Conservation (phyloP, 1,140 invertebrate genomes). For the Vollenhovia emeryi region DNA sequence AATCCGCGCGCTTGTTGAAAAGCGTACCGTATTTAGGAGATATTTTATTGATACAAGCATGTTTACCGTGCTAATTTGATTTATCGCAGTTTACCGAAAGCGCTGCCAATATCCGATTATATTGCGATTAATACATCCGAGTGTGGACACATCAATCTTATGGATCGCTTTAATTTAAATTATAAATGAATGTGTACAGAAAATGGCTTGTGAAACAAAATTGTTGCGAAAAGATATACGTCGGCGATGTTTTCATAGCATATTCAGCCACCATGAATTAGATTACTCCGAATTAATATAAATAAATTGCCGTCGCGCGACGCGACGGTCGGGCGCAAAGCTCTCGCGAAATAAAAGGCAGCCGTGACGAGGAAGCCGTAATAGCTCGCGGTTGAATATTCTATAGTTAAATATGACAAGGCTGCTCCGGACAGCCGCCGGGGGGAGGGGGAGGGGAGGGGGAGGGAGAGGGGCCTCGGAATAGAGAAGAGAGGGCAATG, state of each 20-base stretch:
- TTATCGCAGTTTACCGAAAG: neutral
- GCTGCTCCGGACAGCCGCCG: slow-evolving; percentile 42
- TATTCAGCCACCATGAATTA: slow-evolving; percentile 23
- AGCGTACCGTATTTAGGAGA: neutral
- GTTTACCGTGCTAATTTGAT: slow-evolving; percentile 1
- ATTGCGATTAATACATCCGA: neutral
- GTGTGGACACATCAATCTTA: neutral
- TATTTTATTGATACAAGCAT: slow-evolving; percentile 11
- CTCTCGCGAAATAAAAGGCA: slow-evolving; percentile 50
- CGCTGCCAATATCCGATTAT: neutral
- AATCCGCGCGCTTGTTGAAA: neutral
- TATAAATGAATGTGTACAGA: neutral
- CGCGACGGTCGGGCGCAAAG: slow-evolving; percentile 15
- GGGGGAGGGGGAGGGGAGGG: neutral
- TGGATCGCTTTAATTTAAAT: neutral
- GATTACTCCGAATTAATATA: slow-evolving; percentile 47
- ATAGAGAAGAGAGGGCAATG: neutral
- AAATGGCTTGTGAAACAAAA: slow-evolving; percentile 9
- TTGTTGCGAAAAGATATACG: slow-evolving; percentile 23
- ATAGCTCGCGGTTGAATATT: slow-evolving; percentile 58
- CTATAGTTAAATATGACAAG: slow-evolving; percentile 58
- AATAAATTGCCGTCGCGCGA: slow-evolving; percentile 48
- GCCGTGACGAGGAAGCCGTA: slow-evolving; percentile 44
- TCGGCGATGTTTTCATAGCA: slow-evolving; percentile 25
- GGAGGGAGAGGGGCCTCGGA: neutral